phyloP scores from a whole-genome alignment of 1,140 invertebrate species.

The Papilio aristodemus region DNA sequence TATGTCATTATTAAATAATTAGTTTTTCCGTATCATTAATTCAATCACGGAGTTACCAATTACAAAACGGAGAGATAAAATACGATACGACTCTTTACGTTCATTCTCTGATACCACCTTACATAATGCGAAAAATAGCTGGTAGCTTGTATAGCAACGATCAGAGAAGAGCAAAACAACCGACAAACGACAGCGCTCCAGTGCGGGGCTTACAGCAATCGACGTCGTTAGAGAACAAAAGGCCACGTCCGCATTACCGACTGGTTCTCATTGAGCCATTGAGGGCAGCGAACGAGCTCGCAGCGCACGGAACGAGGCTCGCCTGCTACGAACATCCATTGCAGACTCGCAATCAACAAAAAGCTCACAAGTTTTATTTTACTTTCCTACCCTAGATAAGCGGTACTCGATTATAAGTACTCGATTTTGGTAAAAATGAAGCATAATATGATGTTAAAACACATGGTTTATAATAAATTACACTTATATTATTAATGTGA shows the following conservation, averaged over 20 bases:
- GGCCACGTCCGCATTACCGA: not conserved
- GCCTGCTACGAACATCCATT: not conserved
- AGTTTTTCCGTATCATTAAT: not conserved
- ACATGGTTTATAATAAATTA: not conserved
- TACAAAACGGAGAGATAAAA: not conserved
- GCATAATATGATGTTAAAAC: not conserved
- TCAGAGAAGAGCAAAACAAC: constrained; percentile 9
- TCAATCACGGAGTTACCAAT: not conserved
- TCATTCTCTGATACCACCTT: too few relatives aligned
- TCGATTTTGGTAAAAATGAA: too few relatives aligned
- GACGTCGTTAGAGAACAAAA: constrained; percentile 9
- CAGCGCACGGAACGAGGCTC: not conserved
- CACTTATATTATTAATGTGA: not conserved
- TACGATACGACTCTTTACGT: not conserved
- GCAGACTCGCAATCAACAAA: constrained; percentile 4
- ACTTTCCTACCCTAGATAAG: not conserved
- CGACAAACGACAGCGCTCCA: not conserved
- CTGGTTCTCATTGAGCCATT: not conserved
- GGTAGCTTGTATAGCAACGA: not conserved
- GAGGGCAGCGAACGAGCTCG: not conserved
- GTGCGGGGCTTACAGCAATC: constrained; percentile 4
- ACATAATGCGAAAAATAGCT: constrained; percentile 9
- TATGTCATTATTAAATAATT: not conserved
- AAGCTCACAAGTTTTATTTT: not conserved
- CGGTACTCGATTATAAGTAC: too few relatives aligned